Conservation (phyloP, 2,797 vertebrate genomes). For the Fratercula arctica region DNA sequence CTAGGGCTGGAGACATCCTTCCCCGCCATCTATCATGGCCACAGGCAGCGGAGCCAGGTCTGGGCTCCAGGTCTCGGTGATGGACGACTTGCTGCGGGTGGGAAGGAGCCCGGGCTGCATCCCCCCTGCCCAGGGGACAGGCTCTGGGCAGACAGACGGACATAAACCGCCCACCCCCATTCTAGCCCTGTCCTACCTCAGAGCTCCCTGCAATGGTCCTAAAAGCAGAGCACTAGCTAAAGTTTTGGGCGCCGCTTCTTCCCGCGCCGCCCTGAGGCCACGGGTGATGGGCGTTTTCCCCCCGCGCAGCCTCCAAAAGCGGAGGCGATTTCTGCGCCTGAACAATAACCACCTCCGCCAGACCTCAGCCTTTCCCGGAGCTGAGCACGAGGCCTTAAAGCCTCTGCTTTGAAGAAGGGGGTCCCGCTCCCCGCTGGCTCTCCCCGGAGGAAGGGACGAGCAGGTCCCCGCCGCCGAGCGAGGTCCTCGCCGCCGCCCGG, state of each 20-base stretch:
- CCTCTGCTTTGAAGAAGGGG: neutral
- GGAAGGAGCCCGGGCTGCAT: neutral
- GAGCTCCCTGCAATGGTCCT: rapidly evolving
- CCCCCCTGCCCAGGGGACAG: rapidly evolving
- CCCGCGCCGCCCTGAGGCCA: rapidly evolving
- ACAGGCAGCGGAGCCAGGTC: neutral
- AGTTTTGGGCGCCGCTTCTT: neutral
- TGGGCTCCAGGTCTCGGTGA: neutral
- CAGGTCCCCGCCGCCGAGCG: neutral
- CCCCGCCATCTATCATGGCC: rapidly evolving
- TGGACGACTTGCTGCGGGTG: neutral
- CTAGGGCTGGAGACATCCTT: neutral
- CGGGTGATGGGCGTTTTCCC: rapidly evolving
- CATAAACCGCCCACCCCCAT: neutral
- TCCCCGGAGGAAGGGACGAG: neutral
- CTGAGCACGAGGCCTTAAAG: neutral
- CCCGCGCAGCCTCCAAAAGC: neutral
- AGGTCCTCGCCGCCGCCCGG: neutral
- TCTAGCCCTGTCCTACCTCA: neutral
- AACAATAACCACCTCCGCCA: rapidly evolving
- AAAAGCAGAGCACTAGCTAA: neutral
- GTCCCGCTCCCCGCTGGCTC: rapidly evolving
- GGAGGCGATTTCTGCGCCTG: rapidly evolving
- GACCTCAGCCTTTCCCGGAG: rapidly evolving
- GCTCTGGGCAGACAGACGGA: neutral